Evolutionary conservation across 2,113 vertebrate genomes (phyloP), one percentile per base, ranked within the genome.

Genomic region (Dendrocopos noguchii): DNA sequence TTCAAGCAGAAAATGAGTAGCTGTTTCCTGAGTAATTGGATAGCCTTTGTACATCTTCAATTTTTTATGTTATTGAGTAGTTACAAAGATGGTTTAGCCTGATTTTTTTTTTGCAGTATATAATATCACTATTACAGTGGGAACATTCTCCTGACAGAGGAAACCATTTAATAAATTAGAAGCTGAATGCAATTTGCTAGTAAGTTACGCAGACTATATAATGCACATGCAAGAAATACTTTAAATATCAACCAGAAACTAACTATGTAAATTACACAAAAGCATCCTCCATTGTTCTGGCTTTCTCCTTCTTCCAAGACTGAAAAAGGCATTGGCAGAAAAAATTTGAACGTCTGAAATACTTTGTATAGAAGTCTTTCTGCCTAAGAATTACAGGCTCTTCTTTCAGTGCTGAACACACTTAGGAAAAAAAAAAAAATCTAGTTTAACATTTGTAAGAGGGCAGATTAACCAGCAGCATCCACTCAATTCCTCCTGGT

Each of bases 31-130:
- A 70, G 76, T 96, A 96, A 97, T 95, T 89, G 93, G 63, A 80
- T 90, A 92, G 68, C 84, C 91, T 93, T 90, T 96, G 91, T 93
- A 83, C 91, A 79, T 88, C 81, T 94, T 95, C 90, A 94, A 87
- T 95, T 97, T 95, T 73, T 97, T 61, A 88, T 97, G 84, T 95
- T 95, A 95, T 91, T 96, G 86, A 79, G 84, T 95, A 94, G 61
- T 88, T 97, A 39, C 34, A 42, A 31, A 92, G 86, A 76, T 94
- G 53, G 64, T 95, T 92, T 92, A 92, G 55, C 77, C 86, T 95
- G 95, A 95, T 85, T 95, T 97, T 96, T 91, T 91, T 95, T 88
- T 92, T 57, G 91, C 84, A 92, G 79, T 84, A 92, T 93, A 90
- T 95, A 97, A 82, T 96, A 75, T 92, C 82, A 79, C 91, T 83